A percentile compares a stretch with the other conserved stretches of the same genome.
Evolutionary conservation across 1,140 invertebrate species (phyloP).

Genomic region (Pemphigus obesinymphae): DNA sequence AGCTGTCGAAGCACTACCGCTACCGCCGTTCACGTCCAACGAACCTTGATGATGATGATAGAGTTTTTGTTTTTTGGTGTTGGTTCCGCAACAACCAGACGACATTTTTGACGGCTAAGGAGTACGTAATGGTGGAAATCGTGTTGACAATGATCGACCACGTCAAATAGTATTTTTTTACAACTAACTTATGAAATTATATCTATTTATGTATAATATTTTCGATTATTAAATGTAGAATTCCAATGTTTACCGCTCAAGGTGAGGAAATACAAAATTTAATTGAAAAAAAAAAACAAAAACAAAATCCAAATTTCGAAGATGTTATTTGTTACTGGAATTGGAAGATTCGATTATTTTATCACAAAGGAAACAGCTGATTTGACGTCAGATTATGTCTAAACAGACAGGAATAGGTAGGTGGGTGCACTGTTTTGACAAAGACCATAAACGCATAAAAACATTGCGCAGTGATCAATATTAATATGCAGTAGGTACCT

Average conservation of each 20-base stretch:
- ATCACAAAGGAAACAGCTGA: not conserved
- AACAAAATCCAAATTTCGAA: not conserved
- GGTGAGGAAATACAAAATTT: not conserved
- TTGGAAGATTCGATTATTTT: not conserved
- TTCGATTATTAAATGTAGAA: not conserved
- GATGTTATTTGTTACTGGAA: not conserved
- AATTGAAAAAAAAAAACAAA: not conserved
- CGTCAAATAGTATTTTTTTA: not conserved
- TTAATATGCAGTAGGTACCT: too few relatives aligned
- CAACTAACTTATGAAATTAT: not conserved
- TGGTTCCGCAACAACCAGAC: conserved; percentile 80
- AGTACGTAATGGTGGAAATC: not conserved
- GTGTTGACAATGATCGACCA: not conserved
- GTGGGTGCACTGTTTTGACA: too few relatives aligned
- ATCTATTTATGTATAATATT: not conserved
- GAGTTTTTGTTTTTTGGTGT: conserved; percentile 68
- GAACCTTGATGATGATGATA: conserved; percentile 19
- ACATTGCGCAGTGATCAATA: too few relatives aligned
- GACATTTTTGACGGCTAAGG: conserved; percentile 58
- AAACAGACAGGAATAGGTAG: too few relatives aligned
- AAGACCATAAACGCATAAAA: too few relatives aligned
- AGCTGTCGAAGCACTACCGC: conserved; percentile 9
- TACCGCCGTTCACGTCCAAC: conserved; percentile 24
- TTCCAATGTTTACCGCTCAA: not conserved
- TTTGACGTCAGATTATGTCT: not conserved